Evolutionary conservation across 2,797 vertebrate genomes (phyloP).

Genomic region (Toxotes lorentzi): DNA sequence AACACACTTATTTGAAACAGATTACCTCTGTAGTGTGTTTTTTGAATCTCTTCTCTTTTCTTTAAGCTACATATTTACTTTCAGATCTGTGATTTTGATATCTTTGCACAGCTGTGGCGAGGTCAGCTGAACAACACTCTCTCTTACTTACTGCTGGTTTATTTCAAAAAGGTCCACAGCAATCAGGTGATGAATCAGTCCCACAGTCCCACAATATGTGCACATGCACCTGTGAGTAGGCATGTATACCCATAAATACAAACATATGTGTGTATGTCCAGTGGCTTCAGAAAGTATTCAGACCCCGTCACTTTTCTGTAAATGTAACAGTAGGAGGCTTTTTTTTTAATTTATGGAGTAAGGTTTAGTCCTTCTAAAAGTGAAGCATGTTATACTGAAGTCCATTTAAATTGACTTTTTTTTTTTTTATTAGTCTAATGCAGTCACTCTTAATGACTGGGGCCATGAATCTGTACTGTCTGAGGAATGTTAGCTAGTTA

Average conservation of each 20-base stretch:
- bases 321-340: too few relatives aligned
- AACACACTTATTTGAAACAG: constrained; percentile 19
- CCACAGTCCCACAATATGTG: too few relatives aligned
- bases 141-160: background rate
- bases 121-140: background rate
- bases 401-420: background rate
- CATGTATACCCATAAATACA: too few relatives aligned
- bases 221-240: too few relatives aligned
- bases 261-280: too few relatives aligned
- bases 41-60: background rate
- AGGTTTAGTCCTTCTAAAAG: background rate
- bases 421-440: background rate
- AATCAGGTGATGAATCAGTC: too few relatives aligned
- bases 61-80: constrained; percentile 19
- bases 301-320: too few relatives aligned
- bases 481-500: background rate
- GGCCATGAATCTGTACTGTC: background rate
- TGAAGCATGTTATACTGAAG: background rate
- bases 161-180: background rate
- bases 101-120: background rate
- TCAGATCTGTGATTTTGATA: background rate
- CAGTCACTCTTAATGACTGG: background rate
- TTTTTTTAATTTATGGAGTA: too few relatives aligned
- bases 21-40: background rate
- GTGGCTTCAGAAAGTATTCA: too few relatives aligned